Evolutionary conservation across 2,888 invertebrate genomes (phyloP).

Genomic region (Harpalus rufipes): DNA sequence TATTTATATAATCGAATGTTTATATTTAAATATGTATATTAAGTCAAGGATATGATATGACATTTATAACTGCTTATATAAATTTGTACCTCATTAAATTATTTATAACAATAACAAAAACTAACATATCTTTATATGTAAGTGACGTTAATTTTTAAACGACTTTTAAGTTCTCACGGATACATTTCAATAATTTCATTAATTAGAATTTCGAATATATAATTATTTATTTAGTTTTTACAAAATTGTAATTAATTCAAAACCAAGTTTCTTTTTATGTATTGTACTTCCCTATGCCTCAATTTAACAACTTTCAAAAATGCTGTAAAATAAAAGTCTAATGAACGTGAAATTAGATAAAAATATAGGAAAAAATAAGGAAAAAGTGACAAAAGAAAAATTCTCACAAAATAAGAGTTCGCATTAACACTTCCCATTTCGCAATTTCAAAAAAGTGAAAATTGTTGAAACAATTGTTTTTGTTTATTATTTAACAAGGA

Average conservation of each 20-base stretch:
- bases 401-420: too few relatives aligned
- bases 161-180: constrained; percentile 2
- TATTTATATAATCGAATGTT: too few relatives aligned
- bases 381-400: constrained; percentile 1
- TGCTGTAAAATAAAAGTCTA: background rate
- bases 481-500: background rate
- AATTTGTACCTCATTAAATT: background rate
- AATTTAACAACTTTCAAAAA: constrained; percentile 24
- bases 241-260: too few relatives aligned
- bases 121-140: background rate
- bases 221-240: background rate
- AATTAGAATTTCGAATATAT: background rate
- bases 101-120: background rate
- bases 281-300: background rate
- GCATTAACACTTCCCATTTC: constrained; percentile 15
- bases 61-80: background rate
- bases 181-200: background rate
- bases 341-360: constrained; percentile 37
- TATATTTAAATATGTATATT: background rate
- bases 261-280: too few relatives aligned
- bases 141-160: background rate
- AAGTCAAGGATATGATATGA: background rate
- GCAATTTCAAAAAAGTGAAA: background rate
- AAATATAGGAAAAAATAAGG: constrained; percentile 4
- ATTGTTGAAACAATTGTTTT: constrained; percentile 1